phyloP scores from a whole-genome alignment of 2,797 vertebrate species.

The Prionace glauca region DNA sequence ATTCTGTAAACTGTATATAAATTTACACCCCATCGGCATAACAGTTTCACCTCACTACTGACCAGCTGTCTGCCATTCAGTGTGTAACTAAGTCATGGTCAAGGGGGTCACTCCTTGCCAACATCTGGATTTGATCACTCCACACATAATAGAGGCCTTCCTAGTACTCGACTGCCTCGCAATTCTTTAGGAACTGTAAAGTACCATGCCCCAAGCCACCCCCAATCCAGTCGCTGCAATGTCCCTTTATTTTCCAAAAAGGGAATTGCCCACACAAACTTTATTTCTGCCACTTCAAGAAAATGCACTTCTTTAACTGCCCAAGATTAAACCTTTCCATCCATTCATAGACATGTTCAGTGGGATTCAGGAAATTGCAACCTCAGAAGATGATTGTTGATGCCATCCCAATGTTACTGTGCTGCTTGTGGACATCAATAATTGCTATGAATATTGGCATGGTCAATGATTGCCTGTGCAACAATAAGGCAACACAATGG shows the following conservation, averaged over 20 bases:
- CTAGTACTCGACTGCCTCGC: slow-evolving; percentile 60
- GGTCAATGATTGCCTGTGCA: not conserved
- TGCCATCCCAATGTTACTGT: not conserved
- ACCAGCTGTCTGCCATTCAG: slow-evolving; percentile 73
- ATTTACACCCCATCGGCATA: slow-evolving; percentile 72
- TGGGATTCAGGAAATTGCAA: slow-evolving; percentile 14
- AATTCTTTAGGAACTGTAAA: slow-evolving; percentile 57
- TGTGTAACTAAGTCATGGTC: slow-evolving; percentile 64
- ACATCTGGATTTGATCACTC: slow-evolving; percentile 96
- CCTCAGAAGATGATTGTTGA: not conserved
- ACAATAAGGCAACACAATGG: not conserved
- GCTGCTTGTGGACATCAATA: not conserved
- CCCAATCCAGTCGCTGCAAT: slow-evolving; percentile 43
- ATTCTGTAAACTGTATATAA: slow-evolving; percentile 70
- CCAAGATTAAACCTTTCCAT: slow-evolving; percentile 47
- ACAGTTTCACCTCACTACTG: slow-evolving; percentile 62
- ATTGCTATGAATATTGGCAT: not conserved
- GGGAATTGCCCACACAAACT: slow-evolving; percentile 5
- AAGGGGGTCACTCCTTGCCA: slow-evolving; percentile 74
- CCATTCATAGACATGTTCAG: slow-evolving; percentile 45
- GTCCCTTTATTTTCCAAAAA: not conserved
- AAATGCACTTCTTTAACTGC: not conserved
- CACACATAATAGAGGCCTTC: slow-evolving; percentile 65
- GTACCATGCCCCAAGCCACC: slow-evolving; percentile 52
- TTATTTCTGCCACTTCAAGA: not conserved